phyloP scores from a whole-genome alignment of 2,113 vertebrate species.

The Scortum barcoo region DNA sequence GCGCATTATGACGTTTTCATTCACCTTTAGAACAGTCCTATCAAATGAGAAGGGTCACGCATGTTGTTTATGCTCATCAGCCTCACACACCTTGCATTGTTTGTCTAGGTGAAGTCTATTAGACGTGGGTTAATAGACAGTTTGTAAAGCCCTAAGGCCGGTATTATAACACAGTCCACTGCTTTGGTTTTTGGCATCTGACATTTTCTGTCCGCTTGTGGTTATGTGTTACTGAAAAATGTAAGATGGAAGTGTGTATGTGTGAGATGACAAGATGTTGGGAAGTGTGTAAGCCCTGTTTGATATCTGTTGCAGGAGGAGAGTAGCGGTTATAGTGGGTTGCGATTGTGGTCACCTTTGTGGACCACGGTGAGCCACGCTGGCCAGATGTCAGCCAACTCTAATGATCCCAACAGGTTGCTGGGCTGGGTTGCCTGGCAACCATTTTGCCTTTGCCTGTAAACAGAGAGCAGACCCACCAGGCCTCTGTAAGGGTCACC shows the following conservation, averaged over 20 bases:
- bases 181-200: constrained; percentile 32
- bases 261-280: constrained; percentile 26
- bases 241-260: constrained; percentile 12
- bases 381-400: constrained; percentile 82
- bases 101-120: not conserved
- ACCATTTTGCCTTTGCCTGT: constrained; percentile 79
- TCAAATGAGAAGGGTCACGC: constrained; percentile 20
- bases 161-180: constrained; percentile 16
- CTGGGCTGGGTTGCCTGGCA: constrained; percentile 81
- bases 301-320: constrained; percentile 66
- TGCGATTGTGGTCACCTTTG: constrained; percentile 71
- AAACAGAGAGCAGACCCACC: constrained; percentile 77
- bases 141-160: not conserved
- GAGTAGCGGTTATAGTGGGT: constrained; percentile 52
- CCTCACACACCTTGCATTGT: not conserved
- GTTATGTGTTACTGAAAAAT: constrained; percentile 19
- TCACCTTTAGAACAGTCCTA: constrained; percentile 27
- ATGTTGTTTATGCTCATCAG: not conserved
- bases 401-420: constrained; percentile 82
- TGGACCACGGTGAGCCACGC: constrained; percentile 54
- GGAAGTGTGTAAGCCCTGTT: constrained; percentile 47
- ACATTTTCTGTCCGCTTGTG: constrained; percentile 26
- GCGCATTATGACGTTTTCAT: constrained; percentile 41
- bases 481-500: constrained; percentile 74
- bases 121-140: constrained; percentile 6